Conservation (phyloP, 2,888 invertebrate species). For the Panzeria rudis region DNA sequence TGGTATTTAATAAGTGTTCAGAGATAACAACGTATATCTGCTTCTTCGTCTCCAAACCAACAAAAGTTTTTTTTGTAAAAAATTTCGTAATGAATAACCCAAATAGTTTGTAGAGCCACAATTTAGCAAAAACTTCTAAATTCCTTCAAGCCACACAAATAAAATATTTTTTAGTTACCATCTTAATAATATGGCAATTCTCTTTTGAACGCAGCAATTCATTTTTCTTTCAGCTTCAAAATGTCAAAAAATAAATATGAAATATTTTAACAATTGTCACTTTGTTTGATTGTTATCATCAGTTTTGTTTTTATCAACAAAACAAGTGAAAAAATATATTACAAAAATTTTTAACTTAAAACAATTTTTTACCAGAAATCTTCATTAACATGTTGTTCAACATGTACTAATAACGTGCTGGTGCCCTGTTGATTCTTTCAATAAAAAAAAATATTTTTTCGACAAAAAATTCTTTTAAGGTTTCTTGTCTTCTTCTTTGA, state of each 20-base stretch:
- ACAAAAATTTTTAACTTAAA: slow-evolving; percentile 23
- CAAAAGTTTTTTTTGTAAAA: too few species aligned
- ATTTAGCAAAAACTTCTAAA: too few species aligned
- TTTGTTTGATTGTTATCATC: slow-evolving; percentile 37
- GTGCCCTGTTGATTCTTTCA: slow-evolving; percentile 4
- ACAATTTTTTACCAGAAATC: slow-evolving; percentile 40
- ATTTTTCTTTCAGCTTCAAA: background rate
- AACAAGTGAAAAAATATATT: background rate
- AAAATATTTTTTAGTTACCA: too few species aligned
- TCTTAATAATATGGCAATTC: too few species aligned
- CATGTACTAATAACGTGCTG: slow-evolving; percentile 3
- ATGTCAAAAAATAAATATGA: background rate
- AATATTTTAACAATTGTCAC: slow-evolving; percentile 27
- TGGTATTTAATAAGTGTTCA: too few species aligned
- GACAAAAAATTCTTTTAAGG: slow-evolving; percentile 22
- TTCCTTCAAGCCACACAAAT: too few species aligned
- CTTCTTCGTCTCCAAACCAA: too few species aligned
- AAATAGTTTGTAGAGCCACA: too few species aligned
- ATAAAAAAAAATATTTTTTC: background rate
- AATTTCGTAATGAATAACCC: too few species aligned
- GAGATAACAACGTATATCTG: too few species aligned
- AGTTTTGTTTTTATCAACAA: background rate
- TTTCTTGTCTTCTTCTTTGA: slow-evolving; percentile 3
- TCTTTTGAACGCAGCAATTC: background rate
- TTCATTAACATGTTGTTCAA: background rate